Evolutionary conservation across 2,797 vertebrate species (phyloP).

Genomic region (Labroides dimidiatus): DNA sequence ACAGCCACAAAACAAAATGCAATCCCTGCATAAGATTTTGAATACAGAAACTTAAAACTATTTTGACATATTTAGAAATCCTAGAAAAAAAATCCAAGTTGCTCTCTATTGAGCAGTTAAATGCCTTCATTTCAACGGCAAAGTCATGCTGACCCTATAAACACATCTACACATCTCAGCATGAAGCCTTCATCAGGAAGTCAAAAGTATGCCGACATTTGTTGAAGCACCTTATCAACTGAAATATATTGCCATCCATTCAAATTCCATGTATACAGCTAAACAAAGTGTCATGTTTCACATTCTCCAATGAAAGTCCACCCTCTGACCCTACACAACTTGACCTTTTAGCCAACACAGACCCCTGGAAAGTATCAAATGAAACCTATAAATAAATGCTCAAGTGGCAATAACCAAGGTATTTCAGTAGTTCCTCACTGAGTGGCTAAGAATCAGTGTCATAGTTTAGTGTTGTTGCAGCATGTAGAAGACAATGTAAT

Average conservation of each 20-base stretch:
- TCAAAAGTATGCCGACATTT: too few relatives aligned
- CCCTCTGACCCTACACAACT: neutral
- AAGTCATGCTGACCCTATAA: too few relatives aligned
- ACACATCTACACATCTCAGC: too few relatives aligned
- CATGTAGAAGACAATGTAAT: neutral
- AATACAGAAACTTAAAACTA: neutral
- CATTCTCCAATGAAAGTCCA: neutral
- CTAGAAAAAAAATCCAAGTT: too few relatives aligned
- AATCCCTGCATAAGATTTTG: neutral
- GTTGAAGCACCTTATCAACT: neutral
- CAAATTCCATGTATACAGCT: too few relatives aligned
- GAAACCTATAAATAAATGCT: constrained; percentile 46
- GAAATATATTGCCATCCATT: too few relatives aligned
- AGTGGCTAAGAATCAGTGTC: neutral
- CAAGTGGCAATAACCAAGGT: constrained; percentile 1
- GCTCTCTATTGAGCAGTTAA: too few relatives aligned
- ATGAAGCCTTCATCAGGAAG: neutral
- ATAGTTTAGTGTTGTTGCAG: neutral
- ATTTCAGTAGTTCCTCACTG: neutral
- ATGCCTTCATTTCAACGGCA: too few relatives aligned
- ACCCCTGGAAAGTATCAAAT: constrained; percentile 34
- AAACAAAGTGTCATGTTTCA: too few relatives aligned
- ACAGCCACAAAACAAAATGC: neutral
- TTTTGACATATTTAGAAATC: neutral
- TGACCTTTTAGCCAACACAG: constrained; percentile 22